Percentiles rank a stretch among this genome's conserved stretches.
These are phyloP conservation scores for Cerastoderma edule DNA, from an alignment of 2,888 invertebrate species.

Conservation along the genomic window DNA sequence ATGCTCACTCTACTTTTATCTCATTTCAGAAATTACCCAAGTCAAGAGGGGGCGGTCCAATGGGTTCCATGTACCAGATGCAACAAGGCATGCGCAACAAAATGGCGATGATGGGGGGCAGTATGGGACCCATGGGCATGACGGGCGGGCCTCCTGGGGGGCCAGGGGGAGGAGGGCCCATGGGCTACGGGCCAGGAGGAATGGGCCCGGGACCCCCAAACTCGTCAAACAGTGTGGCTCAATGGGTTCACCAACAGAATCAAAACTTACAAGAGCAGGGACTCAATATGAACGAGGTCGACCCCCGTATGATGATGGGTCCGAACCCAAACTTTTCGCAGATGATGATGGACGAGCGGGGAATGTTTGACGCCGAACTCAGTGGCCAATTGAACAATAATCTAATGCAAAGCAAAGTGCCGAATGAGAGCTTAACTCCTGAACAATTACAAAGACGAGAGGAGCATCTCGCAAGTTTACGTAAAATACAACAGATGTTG, in stretches of 20 bases:
- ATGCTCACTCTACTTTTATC: too few relatives aligned
- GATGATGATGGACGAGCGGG: slow-evolving; percentile 68
- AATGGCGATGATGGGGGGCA: slow-evolving; percentile 56
- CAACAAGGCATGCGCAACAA: slow-evolving; percentile 59
- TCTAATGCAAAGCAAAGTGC: slow-evolving; percentile 81
- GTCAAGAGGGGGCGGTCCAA: slow-evolving; percentile 83
- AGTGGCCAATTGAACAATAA: slow-evolving; percentile 66
- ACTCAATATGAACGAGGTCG: slow-evolving; percentile 60
- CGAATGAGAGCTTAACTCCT: slow-evolving; percentile 94
- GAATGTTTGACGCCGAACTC: slow-evolving; percentile 67
- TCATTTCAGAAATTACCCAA: slow-evolving; percentile 93
- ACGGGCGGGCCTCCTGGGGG: slow-evolving; percentile 64
- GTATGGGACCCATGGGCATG: slow-evolving; percentile 72
- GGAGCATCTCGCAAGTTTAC: slow-evolving; percentile 94
- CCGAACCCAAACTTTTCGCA: slow-evolving; percentile 62
- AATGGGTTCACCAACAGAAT: slow-evolving; percentile 83
- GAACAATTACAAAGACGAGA: slow-evolving; percentile 97
- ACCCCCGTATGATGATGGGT: slow-evolving; percentile 64
- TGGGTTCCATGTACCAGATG: slow-evolving; percentile 62
- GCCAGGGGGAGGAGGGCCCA: slow-evolving; percentile 66
- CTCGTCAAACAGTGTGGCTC: slow-evolving; percentile 74
- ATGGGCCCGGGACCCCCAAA: slow-evolving; percentile 60
- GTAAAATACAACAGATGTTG: slow-evolving; percentile 96
- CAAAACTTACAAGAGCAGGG: slow-evolving; percentile 76
- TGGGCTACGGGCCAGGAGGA: slow-evolving; percentile 60